These are phyloP conservation scores for Drymodes brunneopygia DNA, from an alignment of 2,113 vertebrate species.

Conservation along the genomic window DNA sequence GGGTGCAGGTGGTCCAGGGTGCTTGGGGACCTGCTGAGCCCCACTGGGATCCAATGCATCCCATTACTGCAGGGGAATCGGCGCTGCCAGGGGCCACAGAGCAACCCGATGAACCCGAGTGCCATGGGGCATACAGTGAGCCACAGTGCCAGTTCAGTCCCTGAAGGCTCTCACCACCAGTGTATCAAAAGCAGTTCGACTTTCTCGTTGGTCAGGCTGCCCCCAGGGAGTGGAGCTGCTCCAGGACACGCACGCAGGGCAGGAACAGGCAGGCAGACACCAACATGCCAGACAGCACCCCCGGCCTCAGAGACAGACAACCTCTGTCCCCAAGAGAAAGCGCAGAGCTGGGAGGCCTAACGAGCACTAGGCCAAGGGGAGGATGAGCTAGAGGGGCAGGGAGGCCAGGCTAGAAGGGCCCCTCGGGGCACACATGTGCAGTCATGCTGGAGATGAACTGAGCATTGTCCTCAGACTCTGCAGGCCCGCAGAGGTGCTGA, in stretches of 20 bases:
- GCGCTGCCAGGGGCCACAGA: neutral
- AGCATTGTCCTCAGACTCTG: neutral
- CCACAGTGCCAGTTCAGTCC: fast-evolving
- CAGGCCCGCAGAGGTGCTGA: fast-evolving
- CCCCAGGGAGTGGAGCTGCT: neutral
- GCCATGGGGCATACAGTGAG: neutral
- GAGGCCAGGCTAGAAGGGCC: neutral
- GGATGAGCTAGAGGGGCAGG: neutral
- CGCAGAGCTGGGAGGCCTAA: neutral
- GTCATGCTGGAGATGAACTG: neutral
- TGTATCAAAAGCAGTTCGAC: fast-evolving
- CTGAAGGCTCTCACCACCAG: neutral
- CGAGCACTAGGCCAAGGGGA: fast-evolving
- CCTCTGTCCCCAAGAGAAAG: neutral
- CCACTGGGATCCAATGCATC: neutral
- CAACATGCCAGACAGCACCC: neutral
- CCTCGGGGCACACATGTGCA: fast-evolving
- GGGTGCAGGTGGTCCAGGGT: neutral
- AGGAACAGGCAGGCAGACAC: neutral
- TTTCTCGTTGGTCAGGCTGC: neutral
- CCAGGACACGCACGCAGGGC: fast-evolving
- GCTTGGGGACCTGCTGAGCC: neutral
- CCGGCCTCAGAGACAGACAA: neutral
- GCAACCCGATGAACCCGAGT: neutral
- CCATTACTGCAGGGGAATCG: neutral